Evolutionary conservation across 2,113 vertebrate species (phyloP).

Genomic region (Mionectes macconnelli): DNA sequence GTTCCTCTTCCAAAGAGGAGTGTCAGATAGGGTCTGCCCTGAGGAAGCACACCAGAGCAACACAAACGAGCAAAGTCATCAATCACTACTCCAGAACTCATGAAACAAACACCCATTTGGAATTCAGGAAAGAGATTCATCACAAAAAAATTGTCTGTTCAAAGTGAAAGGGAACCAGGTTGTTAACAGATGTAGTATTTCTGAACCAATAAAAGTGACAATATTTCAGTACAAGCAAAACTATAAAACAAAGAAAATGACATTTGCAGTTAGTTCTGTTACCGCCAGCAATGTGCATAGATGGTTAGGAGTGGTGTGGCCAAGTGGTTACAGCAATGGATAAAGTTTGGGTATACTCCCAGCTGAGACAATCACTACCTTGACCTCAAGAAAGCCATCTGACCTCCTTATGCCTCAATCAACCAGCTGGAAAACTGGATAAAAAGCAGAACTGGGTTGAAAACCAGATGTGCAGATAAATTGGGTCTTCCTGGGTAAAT

Average conservation of each 20-base stretch:
- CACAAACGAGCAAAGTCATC: background rate
- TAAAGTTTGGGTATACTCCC: slow-evolving; percentile 19
- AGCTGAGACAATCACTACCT: background rate
- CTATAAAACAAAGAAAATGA: slow-evolving; percentile 43
- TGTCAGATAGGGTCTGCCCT: background rate
- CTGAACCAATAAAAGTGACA: slow-evolving; percentile 31
- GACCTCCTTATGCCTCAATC: slow-evolving; percentile 49
- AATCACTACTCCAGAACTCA: background rate
- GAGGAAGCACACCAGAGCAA: background rate
- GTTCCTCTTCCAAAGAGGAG: background rate
- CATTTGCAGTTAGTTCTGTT: slow-evolving; percentile 31
- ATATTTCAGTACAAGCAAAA: slow-evolving; percentile 34
- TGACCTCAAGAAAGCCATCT: slow-evolving; percentile 56
- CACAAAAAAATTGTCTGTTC: slow-evolving; percentile 25
- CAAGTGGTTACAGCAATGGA: slow-evolving; percentile 22
- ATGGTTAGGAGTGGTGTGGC: background rate
- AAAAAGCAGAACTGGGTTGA: slow-evolving; percentile 45
- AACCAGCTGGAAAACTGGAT: slow-evolving; percentile 56
- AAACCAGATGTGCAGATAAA: slow-evolving; percentile 64
- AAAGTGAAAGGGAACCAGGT: slow-evolving; percentile 34
- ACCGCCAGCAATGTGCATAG: background rate
- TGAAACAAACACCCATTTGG: background rate
- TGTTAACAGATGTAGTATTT: slow-evolving; percentile 58
- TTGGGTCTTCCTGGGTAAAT: slow-evolving; percentile 61
- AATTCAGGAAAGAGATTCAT: slow-evolving; percentile 42